Evolutionary conservation across 2,113 vertebrate species (phyloP).

Genomic region (Amazona guildingii): DNA sequence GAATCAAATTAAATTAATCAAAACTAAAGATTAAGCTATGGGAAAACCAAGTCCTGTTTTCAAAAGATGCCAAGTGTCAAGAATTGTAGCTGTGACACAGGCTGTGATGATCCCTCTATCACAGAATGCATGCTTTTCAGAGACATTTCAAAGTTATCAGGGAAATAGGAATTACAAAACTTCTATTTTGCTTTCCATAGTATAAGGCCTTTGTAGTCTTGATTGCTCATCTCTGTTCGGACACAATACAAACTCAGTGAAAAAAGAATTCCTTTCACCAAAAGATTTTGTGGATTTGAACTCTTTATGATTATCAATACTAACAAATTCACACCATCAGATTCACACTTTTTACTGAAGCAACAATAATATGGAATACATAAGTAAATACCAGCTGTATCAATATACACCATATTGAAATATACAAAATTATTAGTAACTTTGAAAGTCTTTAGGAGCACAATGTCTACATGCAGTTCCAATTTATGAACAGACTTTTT

Average conservation of each 20-base stretch:
- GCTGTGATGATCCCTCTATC: background rate
- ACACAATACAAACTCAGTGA: background rate
- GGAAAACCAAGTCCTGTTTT: background rate
- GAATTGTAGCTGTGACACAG: background rate
- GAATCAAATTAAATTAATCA: background rate
- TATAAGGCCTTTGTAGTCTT: background rate
- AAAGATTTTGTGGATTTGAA: background rate
- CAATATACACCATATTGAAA: background rate
- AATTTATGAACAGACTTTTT: background rate
- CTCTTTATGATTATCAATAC: background rate
- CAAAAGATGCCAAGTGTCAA: background rate
- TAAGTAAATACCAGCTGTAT: background rate
- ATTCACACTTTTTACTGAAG: background rate
- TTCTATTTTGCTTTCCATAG: background rate
- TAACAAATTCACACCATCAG: background rate
- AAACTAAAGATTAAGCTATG: background rate
- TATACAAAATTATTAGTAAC: background rate
- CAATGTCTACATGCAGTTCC: background rate
- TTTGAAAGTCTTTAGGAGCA: background rate
- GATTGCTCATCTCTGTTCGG: background rate
- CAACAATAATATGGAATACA: background rate
- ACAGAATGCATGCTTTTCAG: background rate
- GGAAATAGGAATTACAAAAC: background rate
- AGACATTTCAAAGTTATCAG: background rate
- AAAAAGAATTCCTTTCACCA: background rate